Evolutionary conservation across 2,888 invertebrate genomes (phyloP), one percentile per base, ranked within the genome.

Genomic region (Nomada fabriciana): DNA sequence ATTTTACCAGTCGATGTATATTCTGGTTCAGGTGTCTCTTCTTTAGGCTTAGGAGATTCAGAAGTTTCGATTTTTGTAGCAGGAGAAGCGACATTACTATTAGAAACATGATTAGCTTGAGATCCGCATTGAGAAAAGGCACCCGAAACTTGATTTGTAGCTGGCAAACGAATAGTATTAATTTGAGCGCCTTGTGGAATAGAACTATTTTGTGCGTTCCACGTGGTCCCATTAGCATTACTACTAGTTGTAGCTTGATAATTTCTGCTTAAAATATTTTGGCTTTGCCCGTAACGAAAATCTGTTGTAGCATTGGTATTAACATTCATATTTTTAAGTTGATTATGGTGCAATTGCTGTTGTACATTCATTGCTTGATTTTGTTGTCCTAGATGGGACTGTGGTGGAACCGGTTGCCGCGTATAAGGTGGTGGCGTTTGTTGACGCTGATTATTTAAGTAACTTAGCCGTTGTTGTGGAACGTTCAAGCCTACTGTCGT

Each of bases 1-100:
- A 95, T 96, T 91, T 96, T 96, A 80, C 96, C 96, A 80, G 95
- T 95, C 64, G 95, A 95, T 70, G 95, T 96, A 79, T 95, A 93
- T 65, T 91, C 95, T 9, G 92, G 92, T 93, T 91, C 96, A 90
- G 88, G 95, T 89, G 89, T 94, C 94, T 93, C 95, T 91, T 91
- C 90, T 59, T 91, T 88, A 29, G 75, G 67, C 75, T 89, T 90
- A 47, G 89, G 85, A 76, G 87, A 84, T 72, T 90, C 88, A 1
- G 89, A 59, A 15, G 88, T 64, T 67, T 90, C 89, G 23, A 81
- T 77, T 69, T 87, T 88, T 7, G 76, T 73, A 18, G 86, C 67
- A 23, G 85, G 71, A 29, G 86, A 81, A 57, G 83, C 74, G 29
- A 76, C 63, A 29, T 85, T 81, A 68, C 86, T 50, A 36, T 82